Evolutionary conservation across 2,113 vertebrate genomes (phyloP).

Genomic region (Maccullochella peelii): DNA sequence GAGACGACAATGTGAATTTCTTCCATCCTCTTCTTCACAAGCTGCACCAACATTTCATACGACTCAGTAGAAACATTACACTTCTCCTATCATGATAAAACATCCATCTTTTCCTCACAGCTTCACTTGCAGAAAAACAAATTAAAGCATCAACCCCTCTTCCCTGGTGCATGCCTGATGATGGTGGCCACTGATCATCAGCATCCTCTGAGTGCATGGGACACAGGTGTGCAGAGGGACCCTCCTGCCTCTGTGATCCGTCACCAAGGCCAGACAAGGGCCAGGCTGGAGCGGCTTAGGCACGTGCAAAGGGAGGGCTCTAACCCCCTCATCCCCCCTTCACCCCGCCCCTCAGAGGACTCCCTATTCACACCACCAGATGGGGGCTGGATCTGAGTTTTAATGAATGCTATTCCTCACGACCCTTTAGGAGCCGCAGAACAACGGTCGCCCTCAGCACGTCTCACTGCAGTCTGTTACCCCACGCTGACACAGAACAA

Average conservation of each 20-base stretch:
- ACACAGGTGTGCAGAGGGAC: slow-evolving; percentile 76
- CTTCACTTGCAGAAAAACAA: neutral
- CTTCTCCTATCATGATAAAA: neutral
- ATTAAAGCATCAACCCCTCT: neutral
- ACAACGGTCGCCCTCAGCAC: slow-evolving; percentile 52
- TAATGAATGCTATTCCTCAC: slow-evolving; percentile 79
- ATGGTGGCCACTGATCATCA: slow-evolving; percentile 33
- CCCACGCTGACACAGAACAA: slow-evolving; percentile 33
- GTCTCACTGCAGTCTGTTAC: slow-evolving; percentile 50
- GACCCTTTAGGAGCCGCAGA: slow-evolving; percentile 44
- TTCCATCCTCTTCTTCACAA: neutral
- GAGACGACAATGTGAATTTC: neutral
- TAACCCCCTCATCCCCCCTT: slow-evolving; percentile 18
- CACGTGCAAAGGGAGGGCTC: slow-evolving; percentile 77
- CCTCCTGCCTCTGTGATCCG: slow-evolving; percentile 62
- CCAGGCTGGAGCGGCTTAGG: slow-evolving; percentile 72
- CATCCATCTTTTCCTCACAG: slow-evolving; percentile 1
- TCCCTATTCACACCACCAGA: slow-evolving; percentile 81
- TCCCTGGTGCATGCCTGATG: slow-evolving; percentile 28
- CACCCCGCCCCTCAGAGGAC: slow-evolving; percentile 50
- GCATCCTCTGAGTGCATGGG: slow-evolving; percentile 47
- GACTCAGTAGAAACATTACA: neutral
- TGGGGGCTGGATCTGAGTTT: slow-evolving; percentile 79
- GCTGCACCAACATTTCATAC: neutral
- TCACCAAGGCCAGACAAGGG: slow-evolving; percentile 63